Evolutionary conservation across 1,140 invertebrate species (phyloP).

Genomic region (Drosophila burlai): DNA sequence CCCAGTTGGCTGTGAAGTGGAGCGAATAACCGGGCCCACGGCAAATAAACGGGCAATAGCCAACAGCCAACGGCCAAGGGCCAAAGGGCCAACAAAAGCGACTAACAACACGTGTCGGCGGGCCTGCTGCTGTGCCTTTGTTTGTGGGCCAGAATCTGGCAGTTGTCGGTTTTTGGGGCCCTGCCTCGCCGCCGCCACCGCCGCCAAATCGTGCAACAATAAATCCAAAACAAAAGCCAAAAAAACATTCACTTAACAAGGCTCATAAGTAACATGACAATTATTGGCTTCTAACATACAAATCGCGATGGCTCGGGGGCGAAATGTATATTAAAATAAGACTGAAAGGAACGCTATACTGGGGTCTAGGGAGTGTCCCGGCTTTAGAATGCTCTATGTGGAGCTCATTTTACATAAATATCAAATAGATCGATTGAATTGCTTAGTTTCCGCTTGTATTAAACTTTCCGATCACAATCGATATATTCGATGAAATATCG

Average conservation of each 20-base stretch:
- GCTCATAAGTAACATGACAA: conserved; percentile 37
- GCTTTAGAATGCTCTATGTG: no score
- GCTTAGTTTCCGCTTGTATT: no score
- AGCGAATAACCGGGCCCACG: conserved; percentile 23
- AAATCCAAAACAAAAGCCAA: conserved; percentile 32
- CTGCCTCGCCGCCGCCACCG: neutral
- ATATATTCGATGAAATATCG: no score
- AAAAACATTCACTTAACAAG: conserved; percentile 26
- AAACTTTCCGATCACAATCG: no score
- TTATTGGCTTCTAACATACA: conserved; percentile 20
- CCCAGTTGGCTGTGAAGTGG: conserved; percentile 33
- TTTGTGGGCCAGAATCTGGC: conserved; percentile 17
- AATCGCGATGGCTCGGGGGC: conserved; percentile 2
- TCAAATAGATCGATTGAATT: neutral
- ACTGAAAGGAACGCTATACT: neutral
- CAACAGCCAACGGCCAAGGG: conserved; percentile 10
- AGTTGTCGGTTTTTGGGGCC: conserved; percentile 8
- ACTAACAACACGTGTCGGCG: conserved; percentile 37
- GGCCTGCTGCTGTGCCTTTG: conserved; percentile 30
- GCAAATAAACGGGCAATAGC: conserved; percentile 17
- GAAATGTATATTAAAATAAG: conserved; percentile 9
- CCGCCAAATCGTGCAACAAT: conserved; percentile 19
- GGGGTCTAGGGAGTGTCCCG: neutral
- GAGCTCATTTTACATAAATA: neutral
- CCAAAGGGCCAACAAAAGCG: conserved; percentile 19